These are phyloP conservation scores for Arion vulgaris DNA, from an alignment of 1,140 invertebrate genomes.

Conservation along the genomic window DNA sequence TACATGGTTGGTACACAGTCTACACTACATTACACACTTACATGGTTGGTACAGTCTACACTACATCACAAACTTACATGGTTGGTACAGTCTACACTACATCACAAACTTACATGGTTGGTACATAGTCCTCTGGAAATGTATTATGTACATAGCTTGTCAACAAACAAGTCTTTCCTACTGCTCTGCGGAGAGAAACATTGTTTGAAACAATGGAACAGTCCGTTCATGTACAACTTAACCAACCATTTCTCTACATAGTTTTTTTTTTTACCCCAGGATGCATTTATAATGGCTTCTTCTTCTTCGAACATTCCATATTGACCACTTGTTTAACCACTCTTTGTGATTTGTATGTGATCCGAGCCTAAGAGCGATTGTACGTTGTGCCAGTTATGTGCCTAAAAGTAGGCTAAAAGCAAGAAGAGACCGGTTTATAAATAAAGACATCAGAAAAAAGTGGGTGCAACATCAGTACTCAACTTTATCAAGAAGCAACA, in stretches of 20 bases:
- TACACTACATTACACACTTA: too few relatives aligned
- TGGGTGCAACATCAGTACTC: too few relatives aligned
- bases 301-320: too few relatives aligned
- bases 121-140: slow-evolving; percentile 38
- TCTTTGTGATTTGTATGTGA: neutral
- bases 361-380: neutral
- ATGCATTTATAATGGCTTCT: neutral
- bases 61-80: slow-evolving; percentile 39
- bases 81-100: too few relatives aligned
- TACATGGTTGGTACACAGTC: too few relatives aligned
- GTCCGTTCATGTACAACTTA: neutral
- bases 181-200: slow-evolving; percentile 21
- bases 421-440: too few relatives aligned
- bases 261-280: neutral
- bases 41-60: too few relatives aligned
- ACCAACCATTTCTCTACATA: neutral
- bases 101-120: slow-evolving; percentile 40
- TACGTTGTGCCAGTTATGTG: neutral
- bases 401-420: too few relatives aligned
- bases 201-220: neutral
- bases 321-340: too few relatives aligned
- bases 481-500: too few relatives aligned
- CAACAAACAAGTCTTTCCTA: slow-evolving; percentile 37
- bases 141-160: slow-evolving; percentile 23
- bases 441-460: too few relatives aligned